Percentiles rank a stretch among this genome's conserved stretches.
phyloP scores from a whole-genome alignment of 1,140 invertebrate genomes.

The Drosophila rhopaloa region DNA sequence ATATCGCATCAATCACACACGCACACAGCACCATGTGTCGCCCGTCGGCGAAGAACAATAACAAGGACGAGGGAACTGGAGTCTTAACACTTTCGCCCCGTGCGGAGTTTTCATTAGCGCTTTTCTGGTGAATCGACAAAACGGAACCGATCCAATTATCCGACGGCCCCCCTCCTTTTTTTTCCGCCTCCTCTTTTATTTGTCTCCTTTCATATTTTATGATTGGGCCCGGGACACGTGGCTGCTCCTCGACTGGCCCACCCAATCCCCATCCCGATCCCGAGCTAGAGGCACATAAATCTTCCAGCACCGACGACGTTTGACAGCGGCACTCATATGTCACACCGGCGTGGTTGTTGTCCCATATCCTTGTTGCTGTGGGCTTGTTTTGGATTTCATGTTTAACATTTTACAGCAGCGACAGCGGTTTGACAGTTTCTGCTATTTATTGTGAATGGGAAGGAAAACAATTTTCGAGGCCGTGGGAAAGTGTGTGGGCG shows the following conservation, averaged over 20 bases:
- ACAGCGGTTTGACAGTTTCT: slow-evolving; percentile 58
- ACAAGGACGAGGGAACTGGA: slow-evolving; percentile 9
- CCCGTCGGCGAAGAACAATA: slow-evolving; percentile 23
- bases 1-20: slow-evolving; percentile 59
- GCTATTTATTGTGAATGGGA: slow-evolving; percentile 46
- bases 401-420: slow-evolving; percentile 54
- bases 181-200: background rate
- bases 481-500: background rate
- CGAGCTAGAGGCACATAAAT: slow-evolving; percentile 40
- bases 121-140: slow-evolving; percentile 30
- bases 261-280: background rate
- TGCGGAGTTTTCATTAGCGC: slow-evolving; percentile 33
- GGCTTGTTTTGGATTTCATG: slow-evolving; percentile 49
- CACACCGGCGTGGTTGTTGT: slow-evolving; percentile 35
- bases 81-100: slow-evolving; percentile 15
- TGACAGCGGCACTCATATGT: slow-evolving; percentile 62
- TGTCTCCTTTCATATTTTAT: slow-evolving; percentile 11
- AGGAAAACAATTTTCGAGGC: slow-evolving; percentile 27
- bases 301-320: slow-evolving; percentile 47
- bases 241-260: slow-evolving; percentile 10
- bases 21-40: slow-evolving; percentile 40
- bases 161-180: background rate
- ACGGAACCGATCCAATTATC: slow-evolving; percentile 40
- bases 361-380: background rate
- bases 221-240: slow-evolving; percentile 23